Conservation (phyloP, 2,888 invertebrate species). For the Epirrita christyi region DNA sequence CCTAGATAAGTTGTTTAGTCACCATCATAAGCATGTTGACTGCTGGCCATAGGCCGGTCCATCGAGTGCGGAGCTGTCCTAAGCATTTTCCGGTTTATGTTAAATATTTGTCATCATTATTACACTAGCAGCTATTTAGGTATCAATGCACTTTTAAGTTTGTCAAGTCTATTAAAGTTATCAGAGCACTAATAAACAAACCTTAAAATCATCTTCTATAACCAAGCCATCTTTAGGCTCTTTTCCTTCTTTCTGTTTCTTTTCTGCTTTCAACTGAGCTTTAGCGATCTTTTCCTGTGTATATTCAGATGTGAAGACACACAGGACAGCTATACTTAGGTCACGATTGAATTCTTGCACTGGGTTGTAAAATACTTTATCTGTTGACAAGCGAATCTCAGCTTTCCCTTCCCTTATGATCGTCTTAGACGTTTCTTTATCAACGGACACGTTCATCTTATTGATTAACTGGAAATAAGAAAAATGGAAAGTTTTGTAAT, state of each 20-base stretch:
- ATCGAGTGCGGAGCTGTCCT: no score
- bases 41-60: no score
- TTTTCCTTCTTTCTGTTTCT: constrained; percentile 41
- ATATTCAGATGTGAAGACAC: constrained; percentile 86
- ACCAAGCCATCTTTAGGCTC: constrained; percentile 8
- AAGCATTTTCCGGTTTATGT: no score
- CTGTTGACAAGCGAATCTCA: constrained; percentile 87
- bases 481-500: background rate
- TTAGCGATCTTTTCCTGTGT: constrained; percentile 56
- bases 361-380: constrained; percentile 98
- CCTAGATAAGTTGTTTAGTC: no score
- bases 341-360: constrained; percentile 99
- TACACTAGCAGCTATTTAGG: no score
- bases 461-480: constrained; percentile 9
- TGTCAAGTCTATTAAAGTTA: no score
- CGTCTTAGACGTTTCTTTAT: constrained; percentile 40
- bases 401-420: constrained; percentile 91
- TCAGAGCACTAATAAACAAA: background rate
- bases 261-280: constrained; percentile 47
- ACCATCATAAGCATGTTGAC: no score
- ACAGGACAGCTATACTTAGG: constrained; percentile 91
- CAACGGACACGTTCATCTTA: constrained; percentile 15
- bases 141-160: no score
- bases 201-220: background rate
- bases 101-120: no score